Evolutionary conservation across 2,113 vertebrate species (phyloP), one percentile per base, ranked within the genome.

Genomic region (Gnathonemus echidnorhynchus): DNA sequence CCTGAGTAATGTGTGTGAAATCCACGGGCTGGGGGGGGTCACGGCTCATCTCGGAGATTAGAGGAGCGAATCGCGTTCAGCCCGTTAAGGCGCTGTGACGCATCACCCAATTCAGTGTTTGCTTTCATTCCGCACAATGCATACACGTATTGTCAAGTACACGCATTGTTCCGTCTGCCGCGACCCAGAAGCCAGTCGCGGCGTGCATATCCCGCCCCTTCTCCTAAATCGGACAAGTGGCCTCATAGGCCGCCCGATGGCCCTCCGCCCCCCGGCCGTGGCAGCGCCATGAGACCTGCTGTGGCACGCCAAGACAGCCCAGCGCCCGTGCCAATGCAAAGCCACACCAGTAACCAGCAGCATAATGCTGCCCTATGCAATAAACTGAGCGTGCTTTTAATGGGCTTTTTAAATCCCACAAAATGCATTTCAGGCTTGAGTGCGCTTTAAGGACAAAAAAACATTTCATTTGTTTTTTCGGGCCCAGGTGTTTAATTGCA

Each of bases 221-320:
- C 95, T 94, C 92, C 92, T 94, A 95, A 95, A 95, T 95, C 92
- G 92, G 93, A 95, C 90, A 94, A 94, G 92, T 95, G 94, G 91
- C 92, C 94, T 92, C 94, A 92, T 94, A 94, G 94, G 94, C 92
- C 92, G 94, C 90, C 90, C 17, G 94, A 95, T 95, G 96, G 96
- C 96, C 95, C 90, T 52, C 91, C 80, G 95, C 95, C 35, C 35
- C 66, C 91, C 90, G 91, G 91, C 91, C 92, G 88, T 42, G 39
- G 77, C 56, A 48, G 91, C 7, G 27, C 77, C 87, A 7, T 27
- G 27, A 86, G 88, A 52, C 80, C 74, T 13, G 62, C 52, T 89
- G 53, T 19, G 10, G 80, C 77, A 31, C 35, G 77, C 52, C 80
- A 86, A 49, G 90, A 83, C 7, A 21, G 46, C 21, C 89, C 31